Percentiles rank a stretch among this genome's conserved stretches.
These are phyloP conservation scores for Brachionus rotundiformis DNA, from an alignment of 1,140 invertebrate species.

Conservation along the genomic window DNA sequence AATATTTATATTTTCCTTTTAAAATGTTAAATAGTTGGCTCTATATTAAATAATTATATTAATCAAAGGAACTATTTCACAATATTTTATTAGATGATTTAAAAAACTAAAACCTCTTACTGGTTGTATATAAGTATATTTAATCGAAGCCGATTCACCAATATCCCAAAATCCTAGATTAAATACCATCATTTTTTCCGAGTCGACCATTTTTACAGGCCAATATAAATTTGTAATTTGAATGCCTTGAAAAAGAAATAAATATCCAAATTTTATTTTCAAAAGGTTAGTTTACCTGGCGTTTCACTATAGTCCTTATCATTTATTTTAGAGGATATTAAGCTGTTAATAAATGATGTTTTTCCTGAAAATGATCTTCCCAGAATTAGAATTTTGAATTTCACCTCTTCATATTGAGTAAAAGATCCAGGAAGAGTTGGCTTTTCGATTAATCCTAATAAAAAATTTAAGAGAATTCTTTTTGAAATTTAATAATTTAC, in stretches of 20 bases:
- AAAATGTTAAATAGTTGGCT: no score
- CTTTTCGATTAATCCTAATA: constrained; percentile 32
- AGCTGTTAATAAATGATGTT: not conserved
- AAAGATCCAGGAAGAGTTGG: not conserved
- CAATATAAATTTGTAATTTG: constrained; percentile 38
- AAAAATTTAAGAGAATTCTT: no score
- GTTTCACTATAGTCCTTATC: constrained; percentile 30
- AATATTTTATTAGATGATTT: no score
- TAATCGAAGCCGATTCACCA: not conserved
- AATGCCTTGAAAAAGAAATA: not conserved
- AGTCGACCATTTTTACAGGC: constrained; percentile 41
- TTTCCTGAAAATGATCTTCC: constrained; percentile 19
- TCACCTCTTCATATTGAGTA: constrained; percentile 27
- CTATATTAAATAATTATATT: no score
- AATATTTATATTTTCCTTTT: no score
- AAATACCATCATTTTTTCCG: constrained; percentile 16
- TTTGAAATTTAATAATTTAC: no score
- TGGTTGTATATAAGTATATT: constrained; percentile 46
- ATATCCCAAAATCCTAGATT: constrained; percentile 45
- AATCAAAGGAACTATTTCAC: no score
- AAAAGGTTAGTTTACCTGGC: not conserved
- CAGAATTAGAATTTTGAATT: constrained; percentile 22
- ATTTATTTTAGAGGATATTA: not conserved
- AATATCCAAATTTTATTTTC: not conserved
- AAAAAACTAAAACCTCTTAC: no score